phyloP scores from a whole-genome alignment of 92 coral and sea anemone species.

The Ricordea florida region DNA sequence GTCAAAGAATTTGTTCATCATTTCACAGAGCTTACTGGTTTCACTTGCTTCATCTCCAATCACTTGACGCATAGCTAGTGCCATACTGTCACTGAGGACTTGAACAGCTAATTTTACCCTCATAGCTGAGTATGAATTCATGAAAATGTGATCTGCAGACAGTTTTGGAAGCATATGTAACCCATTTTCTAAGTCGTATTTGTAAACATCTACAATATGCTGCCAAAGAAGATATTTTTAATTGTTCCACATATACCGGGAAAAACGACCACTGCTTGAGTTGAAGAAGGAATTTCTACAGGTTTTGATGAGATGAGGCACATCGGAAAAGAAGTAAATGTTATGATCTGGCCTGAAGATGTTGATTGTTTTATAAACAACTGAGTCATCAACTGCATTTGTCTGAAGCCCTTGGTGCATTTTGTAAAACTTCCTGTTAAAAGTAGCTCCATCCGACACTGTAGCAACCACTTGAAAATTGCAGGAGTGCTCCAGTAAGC shows the following conservation, averaged over 20 bases:
- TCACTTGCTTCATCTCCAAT: conserved; percentile 17
- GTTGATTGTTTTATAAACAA: conserved; percentile 34
- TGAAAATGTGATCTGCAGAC: conserved; percentile 23
- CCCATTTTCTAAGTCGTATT: conserved; percentile 15
- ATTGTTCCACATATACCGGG: conserved; percentile 34
- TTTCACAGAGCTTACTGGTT: conserved; percentile 30
- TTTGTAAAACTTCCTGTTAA: conserved; percentile 25
- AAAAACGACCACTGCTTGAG: conserved; percentile 30
- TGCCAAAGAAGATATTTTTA: conserved; percentile 20
- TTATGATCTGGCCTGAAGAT: conserved; percentile 26
- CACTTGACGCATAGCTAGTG: conserved; percentile 27
- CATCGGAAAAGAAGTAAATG: conserved; percentile 26
- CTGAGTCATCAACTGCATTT: conserved; percentile 18
- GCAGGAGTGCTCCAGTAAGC: conserved; percentile 17
- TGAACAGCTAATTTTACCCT: conserved; percentile 14
- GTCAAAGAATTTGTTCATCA: conserved; percentile 52
- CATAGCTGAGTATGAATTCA: conserved; percentile 29
- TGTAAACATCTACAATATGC: conserved; percentile 21
- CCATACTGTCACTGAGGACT: conserved; percentile 36
- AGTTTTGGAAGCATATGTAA: conserved; percentile 1
- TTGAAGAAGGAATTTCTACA: conserved; percentile 34
- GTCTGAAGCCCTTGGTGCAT: conserved; percentile 26
- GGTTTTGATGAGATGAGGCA: conserved; percentile 44
- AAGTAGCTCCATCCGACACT: conserved; percentile 32
- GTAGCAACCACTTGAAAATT: conserved; percentile 18